phyloP scores from a whole-genome alignment of 2,888 invertebrate species.

The Pyralis farinalis region DNA sequence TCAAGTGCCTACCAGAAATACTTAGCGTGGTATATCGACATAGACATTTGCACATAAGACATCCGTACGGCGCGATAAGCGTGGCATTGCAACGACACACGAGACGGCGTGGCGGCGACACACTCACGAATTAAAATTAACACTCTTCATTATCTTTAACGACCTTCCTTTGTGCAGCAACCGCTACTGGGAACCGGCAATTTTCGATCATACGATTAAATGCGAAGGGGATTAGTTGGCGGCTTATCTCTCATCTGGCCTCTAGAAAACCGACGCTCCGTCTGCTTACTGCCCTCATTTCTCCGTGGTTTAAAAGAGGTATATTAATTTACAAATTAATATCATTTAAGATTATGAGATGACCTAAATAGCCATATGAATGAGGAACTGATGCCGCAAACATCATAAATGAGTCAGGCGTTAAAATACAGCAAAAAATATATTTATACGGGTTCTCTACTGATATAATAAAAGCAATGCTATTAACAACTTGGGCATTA shows the following conservation, averaged over 20 bases:
- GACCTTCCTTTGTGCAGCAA: constrained; percentile 34
- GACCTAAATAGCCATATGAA: constrained; percentile 1
- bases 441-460: too few species aligned
- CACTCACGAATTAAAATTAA: constrained; percentile 36
- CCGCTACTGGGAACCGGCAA: constrained; percentile 34
- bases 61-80: constrained; percentile 20
- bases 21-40: not conserved
- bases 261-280: constrained; percentile 15
- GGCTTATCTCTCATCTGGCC: constrained; percentile 18
- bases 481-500: too few species aligned
- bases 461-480: too few species aligned
- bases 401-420: too few species aligned
- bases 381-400: too few species aligned
- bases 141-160: constrained; percentile 45
- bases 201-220: constrained; percentile 16
- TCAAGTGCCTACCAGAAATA: not conserved
- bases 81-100: constrained; percentile 23
- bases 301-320: not conserved
- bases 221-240: constrained; percentile 14
- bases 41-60: constrained; percentile 5
- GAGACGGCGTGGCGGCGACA: constrained; percentile 60
- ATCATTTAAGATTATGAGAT: constrained; percentile 7
- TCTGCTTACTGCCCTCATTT: constrained; percentile 9
- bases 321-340: constrained; percentile 6
- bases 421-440: too few species aligned